These are phyloP conservation scores for Chinchilla lanigera DNA, from an alignment of 2,113 vertebrate genomes.

Conservation along the genomic window DNA sequence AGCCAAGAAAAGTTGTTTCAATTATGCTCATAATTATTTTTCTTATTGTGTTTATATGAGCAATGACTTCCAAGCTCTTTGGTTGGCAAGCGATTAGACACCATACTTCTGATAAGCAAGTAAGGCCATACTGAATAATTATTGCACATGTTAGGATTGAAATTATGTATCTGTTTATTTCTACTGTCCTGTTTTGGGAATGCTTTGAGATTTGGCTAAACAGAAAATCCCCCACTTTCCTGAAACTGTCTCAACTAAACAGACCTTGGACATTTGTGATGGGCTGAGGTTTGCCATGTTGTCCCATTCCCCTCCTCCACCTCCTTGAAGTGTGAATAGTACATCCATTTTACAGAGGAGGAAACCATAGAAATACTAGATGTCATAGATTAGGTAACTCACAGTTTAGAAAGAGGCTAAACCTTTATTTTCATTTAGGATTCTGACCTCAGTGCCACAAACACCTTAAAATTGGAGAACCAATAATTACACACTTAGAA, in stretches of 20 bases:
- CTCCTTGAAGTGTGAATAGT: not conserved
- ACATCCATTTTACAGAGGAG: not conserved
- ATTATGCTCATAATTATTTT: not conserved
- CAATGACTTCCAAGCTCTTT: not conserved
- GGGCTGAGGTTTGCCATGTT: rapidly evolving
- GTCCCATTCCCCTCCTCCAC: rapidly evolving
- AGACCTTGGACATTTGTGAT: not conserved
- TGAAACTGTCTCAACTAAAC: not conserved
- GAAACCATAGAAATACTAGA: not conserved
- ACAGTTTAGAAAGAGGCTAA: not conserved
- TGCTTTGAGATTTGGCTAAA: not conserved
- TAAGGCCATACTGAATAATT: not conserved
- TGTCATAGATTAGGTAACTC: not conserved
- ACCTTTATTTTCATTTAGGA: not conserved
- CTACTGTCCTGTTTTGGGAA: not conserved
- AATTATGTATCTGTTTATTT: not conserved
- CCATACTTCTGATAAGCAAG: not conserved
- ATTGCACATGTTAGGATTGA: not conserved
- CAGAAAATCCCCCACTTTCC: not conserved
- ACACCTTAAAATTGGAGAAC: not conserved
- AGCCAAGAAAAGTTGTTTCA: not conserved
- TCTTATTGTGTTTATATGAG: not conserved
- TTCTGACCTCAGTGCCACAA: not conserved
- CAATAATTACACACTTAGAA: not conserved
- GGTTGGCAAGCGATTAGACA: not conserved